phyloP scores from a whole-genome alignment of 2,888 invertebrate species.

The Myopa testacea region DNA sequence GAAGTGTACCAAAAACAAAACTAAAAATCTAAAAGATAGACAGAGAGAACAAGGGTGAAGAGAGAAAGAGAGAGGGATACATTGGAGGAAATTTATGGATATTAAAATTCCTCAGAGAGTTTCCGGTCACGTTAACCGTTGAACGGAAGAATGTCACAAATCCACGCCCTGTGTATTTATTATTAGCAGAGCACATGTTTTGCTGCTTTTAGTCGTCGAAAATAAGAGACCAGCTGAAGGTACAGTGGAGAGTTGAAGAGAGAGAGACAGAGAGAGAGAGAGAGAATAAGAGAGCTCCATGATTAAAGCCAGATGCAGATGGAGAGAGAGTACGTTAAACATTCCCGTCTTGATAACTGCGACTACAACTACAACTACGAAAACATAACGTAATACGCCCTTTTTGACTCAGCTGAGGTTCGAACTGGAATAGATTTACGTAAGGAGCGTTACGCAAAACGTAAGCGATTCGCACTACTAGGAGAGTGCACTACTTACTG shows the following conservation, averaged over 20 bases:
- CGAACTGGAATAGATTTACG: not conserved
- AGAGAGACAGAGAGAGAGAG: slow-evolving; percentile 8
- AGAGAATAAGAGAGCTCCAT: not conserved
- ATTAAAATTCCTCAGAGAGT: not conserved
- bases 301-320: not conserved
- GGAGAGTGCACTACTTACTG: too few species aligned
- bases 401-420: slow-evolving; percentile 26
- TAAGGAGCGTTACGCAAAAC: not conserved
- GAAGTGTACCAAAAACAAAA: slow-evolving; percentile 22
- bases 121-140: slow-evolving; percentile 27
- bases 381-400: slow-evolving; percentile 41
- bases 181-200: slow-evolving; percentile 44
- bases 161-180: slow-evolving; percentile 52
- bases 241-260: slow-evolving; percentile 8
- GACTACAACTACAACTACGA: slow-evolving; percentile 14
- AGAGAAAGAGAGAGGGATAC: slow-evolving; percentile 3
- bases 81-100: not conserved
- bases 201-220: not conserved
- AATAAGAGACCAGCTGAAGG: not conserved
- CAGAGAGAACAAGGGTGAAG: slow-evolving; percentile 32
- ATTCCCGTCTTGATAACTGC: slow-evolving; percentile 14
- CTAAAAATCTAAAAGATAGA: slow-evolving; percentile 21
- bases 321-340: not conserved
- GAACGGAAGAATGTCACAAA: slow-evolving; percentile 17
- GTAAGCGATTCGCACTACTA: too few species aligned